These are phyloP conservation scores for Ondatra zibethicus DNA, from an alignment of 2,113 vertebrate genomes.

Conservation along the genomic window DNA sequence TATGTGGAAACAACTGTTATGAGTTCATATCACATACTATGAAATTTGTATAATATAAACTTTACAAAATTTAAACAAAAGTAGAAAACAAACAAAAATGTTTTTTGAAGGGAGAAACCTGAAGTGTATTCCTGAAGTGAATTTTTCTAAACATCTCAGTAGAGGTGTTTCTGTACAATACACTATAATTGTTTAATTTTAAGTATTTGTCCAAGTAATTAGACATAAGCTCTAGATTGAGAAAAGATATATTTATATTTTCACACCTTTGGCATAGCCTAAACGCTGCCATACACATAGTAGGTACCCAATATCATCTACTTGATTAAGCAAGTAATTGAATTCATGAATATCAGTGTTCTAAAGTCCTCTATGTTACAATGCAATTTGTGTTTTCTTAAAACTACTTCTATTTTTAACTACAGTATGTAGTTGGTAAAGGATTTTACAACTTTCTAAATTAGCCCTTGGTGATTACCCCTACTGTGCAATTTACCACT, in stretches of 20 bases:
- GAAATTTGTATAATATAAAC: background rate
- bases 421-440: slow-evolving; percentile 76
- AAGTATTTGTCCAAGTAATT: background rate
- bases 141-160: background rate
- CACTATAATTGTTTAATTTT: background rate
- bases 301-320: slow-evolving; percentile 64
- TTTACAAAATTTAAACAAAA: background rate
- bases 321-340: slow-evolving; percentile 68
- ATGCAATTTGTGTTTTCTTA: slow-evolving; percentile 75
- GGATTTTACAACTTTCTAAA: slow-evolving; percentile 85
- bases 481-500: slow-evolving; percentile 86
- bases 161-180: background rate
- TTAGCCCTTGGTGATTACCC: slow-evolving; percentile 85
- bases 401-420: slow-evolving; percentile 82
- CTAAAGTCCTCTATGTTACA: slow-evolving; percentile 59
- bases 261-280: background rate
- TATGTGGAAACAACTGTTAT: background rate
- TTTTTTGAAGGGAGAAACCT: background rate
- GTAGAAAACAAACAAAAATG: background rate
- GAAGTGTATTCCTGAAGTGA: background rate
- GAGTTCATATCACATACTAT: background rate
- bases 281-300: slow-evolving; percentile 60
- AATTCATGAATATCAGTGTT: slow-evolving; percentile 57
- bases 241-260: background rate
- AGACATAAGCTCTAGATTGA: background rate